Conservation (phyloP, 2,797 vertebrate genomes). For the Silurus lanzhouensis region DNA sequence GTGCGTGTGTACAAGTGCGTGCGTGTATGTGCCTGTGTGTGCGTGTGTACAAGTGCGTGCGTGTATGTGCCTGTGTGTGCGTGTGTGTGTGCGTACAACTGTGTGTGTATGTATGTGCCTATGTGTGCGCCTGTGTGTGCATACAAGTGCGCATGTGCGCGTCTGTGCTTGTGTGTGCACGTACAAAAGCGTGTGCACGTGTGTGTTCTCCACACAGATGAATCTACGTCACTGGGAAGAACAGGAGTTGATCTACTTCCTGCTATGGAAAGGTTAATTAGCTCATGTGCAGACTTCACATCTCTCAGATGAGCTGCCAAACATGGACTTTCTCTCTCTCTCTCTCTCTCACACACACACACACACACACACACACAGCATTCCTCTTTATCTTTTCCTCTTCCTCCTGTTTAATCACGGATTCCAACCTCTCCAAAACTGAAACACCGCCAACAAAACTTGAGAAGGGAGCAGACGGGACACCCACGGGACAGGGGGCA, state of each 20-base stretch:
- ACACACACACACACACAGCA: constrained; percentile 22
- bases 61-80: too few species aligned
- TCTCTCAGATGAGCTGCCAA: constrained; percentile 35
- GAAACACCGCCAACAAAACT: neutral
- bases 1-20: too few species aligned
- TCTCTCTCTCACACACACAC: constrained; percentile 21
- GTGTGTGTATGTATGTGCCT: too few species aligned
- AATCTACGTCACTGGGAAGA: constrained; percentile 55
- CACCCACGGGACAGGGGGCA: neutral
- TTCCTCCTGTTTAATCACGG: neutral
- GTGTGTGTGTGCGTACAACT: too few species aligned
- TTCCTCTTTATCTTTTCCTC: neutral
- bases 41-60: too few species aligned
- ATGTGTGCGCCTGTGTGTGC: too few species aligned
- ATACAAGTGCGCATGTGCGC: too few species aligned
- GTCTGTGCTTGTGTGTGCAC: neutral
- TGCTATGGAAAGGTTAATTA: constrained; percentile 68
- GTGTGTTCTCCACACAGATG: neutral
- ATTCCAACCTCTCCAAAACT: neutral
- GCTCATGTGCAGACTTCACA: constrained; percentile 48
- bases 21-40: too few species aligned
- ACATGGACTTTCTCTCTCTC: constrained; percentile 26
- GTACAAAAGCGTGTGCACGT: neutral
- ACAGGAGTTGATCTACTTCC: constrained; percentile 59
- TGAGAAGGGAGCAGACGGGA: neutral